Conservation (phyloP, 2,888 invertebrate genomes). For the Cacoxenus indagator region DNA sequence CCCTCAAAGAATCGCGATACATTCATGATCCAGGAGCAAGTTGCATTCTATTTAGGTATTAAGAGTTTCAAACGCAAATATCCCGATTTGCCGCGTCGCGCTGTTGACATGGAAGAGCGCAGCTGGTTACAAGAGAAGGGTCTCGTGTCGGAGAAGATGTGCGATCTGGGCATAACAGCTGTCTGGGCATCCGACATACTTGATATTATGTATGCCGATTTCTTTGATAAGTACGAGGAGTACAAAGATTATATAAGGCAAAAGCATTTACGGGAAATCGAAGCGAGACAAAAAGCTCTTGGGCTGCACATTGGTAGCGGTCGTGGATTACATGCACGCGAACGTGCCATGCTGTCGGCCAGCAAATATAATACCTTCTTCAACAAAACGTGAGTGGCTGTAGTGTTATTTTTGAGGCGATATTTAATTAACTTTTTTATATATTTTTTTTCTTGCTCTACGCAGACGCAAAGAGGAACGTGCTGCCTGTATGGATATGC, state of each 20-base stretch:
- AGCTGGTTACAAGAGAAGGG: slow-evolving; percentile 87
- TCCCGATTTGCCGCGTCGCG: slow-evolving; percentile 86
- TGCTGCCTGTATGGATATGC: slow-evolving; percentile 90
- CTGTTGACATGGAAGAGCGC: slow-evolving; percentile 91
- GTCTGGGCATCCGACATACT: slow-evolving; percentile 92
- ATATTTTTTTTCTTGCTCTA: background rate
- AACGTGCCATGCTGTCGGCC: slow-evolving; percentile 87
- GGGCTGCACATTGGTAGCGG: slow-evolving; percentile 63
- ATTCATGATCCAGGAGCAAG: slow-evolving; percentile 96
- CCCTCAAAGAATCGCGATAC: slow-evolving; percentile 77
- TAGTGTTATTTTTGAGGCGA: slow-evolving; percentile 19
- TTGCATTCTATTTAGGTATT: slow-evolving; percentile 93
- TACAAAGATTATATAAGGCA: slow-evolving; percentile 76
- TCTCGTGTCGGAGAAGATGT: slow-evolving; percentile 90
- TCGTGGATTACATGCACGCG: slow-evolving; percentile 74
- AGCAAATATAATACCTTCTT: slow-evolving; percentile 90
- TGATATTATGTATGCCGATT: slow-evolving; percentile 96
- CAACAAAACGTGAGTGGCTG: slow-evolving; percentile 75
- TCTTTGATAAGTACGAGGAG: slow-evolving; percentile 94
- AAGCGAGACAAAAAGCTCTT: slow-evolving; percentile 77
- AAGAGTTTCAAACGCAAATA: slow-evolving; percentile 98
- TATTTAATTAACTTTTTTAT: background rate
- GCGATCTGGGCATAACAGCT: slow-evolving; percentile 93
- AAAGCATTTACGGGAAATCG: slow-evolving; percentile 79
- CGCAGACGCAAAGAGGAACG: slow-evolving; percentile 78